Evolutionary conservation across 2,888 invertebrate species (phyloP).

Genomic region (Luperina testacea): DNA sequence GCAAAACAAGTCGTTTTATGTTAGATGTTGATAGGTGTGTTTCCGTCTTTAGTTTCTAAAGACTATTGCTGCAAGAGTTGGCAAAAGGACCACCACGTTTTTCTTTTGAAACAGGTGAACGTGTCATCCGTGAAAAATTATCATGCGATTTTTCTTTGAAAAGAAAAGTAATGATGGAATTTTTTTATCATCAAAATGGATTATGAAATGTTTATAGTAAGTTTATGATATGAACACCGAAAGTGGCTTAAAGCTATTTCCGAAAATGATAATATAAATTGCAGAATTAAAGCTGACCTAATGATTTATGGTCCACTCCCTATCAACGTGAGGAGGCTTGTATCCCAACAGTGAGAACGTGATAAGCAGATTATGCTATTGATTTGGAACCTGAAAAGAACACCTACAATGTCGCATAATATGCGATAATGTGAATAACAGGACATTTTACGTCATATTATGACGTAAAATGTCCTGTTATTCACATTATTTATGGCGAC

Average conservation of each 20-base stretch:
- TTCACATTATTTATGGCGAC: conserved; percentile 55
- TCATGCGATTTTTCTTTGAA: neutral
- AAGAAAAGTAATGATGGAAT: neutral
- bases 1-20: conserved; percentile 45
- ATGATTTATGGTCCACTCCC: neutral
- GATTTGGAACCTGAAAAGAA: conserved; percentile 5
- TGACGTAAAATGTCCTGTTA: conserved; percentile 58
- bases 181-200: too few relatives aligned
- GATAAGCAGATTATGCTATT: neutral
- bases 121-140: neutral
- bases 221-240: neutral
- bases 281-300: neutral
- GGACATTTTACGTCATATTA: too few relatives aligned
- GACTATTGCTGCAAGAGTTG: conserved; percentile 26
- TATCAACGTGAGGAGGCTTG: neutral
- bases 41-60: conserved; percentile 43
- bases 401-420: neutral
- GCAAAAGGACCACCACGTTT: neutral
- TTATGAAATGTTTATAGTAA: neutral
- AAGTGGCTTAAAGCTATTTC: neutral
- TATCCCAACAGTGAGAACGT: neutral
- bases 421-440: too few relatives aligned
- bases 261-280: neutral
- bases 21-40: conserved; percentile 43
- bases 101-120: conserved; percentile 11